Base-by-base conservation (phyloP, 2,113 vertebrate species). In the Mixornis gularis region DNA sequence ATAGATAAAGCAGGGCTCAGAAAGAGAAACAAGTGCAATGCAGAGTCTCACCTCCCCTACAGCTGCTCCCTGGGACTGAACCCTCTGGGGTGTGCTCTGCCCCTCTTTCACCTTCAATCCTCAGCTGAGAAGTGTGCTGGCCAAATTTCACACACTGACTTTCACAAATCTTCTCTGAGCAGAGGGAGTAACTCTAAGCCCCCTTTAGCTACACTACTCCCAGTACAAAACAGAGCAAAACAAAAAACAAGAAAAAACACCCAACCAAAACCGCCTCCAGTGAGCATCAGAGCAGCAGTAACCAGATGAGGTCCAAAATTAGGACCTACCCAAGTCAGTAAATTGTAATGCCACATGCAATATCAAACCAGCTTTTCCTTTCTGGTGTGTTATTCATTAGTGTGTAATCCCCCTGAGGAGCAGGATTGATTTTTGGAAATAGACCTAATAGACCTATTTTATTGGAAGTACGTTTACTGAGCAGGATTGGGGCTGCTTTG, bases 241-340 rank as follows among this genome's bases (percentile, higher is more conserved):
- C 0, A 0, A 40, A 36, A 22, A 40, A 48, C 2, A 17, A 36
- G 21, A 25, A 38, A 13, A 64, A 64, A 59, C 7, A 20, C 0
- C 3, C 30, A n/a, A 55, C 6, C 46, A 40, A 55, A 84, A 71
- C 0, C 22, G 51, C 11, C 13, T 82, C 15, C 58, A 30, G 8
- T 34, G 15, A 30, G 8, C 38, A 84, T 12, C 62, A 64, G 27
- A 36, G 55, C 59, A 82, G 38, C 22, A 15, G 15, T 25, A 59
- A 78, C 26, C 34, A 53, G 46, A 38, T 26, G 48, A 74, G 29
- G 4, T 66, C 44, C 70, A 41, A 44, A 32, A 74, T 41, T 18
- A 82, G 38, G 9, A 58, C 22, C 49, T 65, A 53, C 5, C 5
- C 38, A 62, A 69, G 29, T 13, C 1, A 82, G 20, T 8, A 30